phyloP scores from a whole-genome alignment of 2,113 vertebrate genomes.

The Macheiramphus alcinus region DNA sequence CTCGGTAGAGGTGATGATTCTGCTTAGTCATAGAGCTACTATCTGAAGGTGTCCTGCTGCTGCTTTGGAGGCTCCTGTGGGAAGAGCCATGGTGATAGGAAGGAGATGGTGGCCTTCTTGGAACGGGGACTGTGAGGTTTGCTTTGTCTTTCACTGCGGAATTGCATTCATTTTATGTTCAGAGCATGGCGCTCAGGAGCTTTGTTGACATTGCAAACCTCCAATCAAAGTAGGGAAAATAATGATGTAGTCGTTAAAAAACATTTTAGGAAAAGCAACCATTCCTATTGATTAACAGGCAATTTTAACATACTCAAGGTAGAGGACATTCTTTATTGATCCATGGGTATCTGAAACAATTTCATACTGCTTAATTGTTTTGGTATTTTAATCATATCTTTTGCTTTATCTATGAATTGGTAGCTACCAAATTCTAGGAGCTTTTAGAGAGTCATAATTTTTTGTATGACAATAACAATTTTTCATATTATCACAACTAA shows the following conservation, averaged over 20 bases:
- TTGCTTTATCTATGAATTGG: background rate
- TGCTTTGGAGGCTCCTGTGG: background rate
- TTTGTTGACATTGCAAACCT: background rate
- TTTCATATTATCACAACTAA: background rate
- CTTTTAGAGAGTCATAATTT: background rate
- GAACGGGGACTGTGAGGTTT: background rate
- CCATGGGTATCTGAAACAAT: background rate
- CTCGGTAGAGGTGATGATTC: background rate
- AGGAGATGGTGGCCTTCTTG: background rate
- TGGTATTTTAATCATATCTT: background rate
- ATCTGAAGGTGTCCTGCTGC: background rate
- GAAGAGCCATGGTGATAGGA: background rate
- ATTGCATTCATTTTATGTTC: background rate
- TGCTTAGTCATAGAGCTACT: background rate
- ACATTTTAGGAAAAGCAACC: background rate
- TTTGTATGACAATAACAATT: background rate
- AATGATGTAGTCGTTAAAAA: background rate
- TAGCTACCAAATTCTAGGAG: background rate
- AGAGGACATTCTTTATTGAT: background rate
- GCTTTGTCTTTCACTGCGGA: background rate
- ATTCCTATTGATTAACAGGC: background rate
- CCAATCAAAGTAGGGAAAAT: background rate
- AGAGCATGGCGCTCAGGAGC: background rate
- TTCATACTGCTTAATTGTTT: background rate
- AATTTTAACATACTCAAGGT: background rate